Evolutionary conservation across 2,888 invertebrate genomes (phyloP), one percentile per base, ranked within the genome.

Genomic region (Oscheius sp.): DNA sequence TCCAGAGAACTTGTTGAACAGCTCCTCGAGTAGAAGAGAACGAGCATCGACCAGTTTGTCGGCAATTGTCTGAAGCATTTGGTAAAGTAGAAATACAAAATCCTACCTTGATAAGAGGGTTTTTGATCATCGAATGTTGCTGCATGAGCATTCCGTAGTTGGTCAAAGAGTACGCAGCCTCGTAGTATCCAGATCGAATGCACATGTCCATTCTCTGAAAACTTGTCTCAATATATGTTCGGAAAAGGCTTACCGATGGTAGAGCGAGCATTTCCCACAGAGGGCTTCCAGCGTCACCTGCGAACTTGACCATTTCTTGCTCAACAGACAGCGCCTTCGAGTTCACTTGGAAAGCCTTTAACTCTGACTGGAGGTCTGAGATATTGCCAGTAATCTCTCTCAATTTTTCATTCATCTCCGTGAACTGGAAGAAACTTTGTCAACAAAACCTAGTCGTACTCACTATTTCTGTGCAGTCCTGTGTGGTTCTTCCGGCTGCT

Each of bases 1-100:
- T 37, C 88, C 83, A 9, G 85, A 79, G 68, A 88, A 88, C 74
- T 88, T 88, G 75, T 88, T 88, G 79, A 88, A 88, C 2, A 88
- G 80, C 55, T 86, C 88, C 65, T 88, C 88, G 13, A 88, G 78
- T 35, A 88, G 76, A 35, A 84, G 84, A 29, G 85, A 79, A 0
- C 88, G 80, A 33, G 88, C 85, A 73, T 88, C 86, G 32, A 88
- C 84, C 47, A 88, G 77, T 35, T 81, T 78, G 58, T 87, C 85
- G 10, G 85, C 83, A 9, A 87, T 82, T 71, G 79, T 77, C 85
- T 88, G 70, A 42, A 75, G 11, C 13, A 21, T 35, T 37, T 60
- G 3, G 53, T 7, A 21, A 21, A 21, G 21, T 55, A 57, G 29
- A 2, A 50, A 50, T 11, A 1, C 51, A 53, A 33, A 65, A 68